Evolutionary conservation across 2,113 vertebrate genomes (phyloP).

Genomic region (Brachyhypopomus gauderio): DNA sequence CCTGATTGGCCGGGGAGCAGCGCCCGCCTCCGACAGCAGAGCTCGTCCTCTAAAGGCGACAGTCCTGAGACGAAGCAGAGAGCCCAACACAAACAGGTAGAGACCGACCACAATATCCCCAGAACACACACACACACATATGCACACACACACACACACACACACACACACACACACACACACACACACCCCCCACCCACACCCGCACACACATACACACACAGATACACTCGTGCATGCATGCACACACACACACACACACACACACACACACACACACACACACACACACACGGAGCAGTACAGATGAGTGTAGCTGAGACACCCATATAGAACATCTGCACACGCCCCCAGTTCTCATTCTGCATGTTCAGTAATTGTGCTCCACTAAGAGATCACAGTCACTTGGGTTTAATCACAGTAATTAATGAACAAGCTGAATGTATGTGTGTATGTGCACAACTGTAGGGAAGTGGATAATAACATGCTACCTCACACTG

Average conservation of each 20-base stretch:
- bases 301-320: no score
- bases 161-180: no score
- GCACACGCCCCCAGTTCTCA: constrained; percentile 7
- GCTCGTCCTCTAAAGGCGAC: constrained; percentile 93
- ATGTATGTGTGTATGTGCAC: constrained; percentile 14
- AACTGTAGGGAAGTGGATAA: constrained; percentile 19
- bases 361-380: neutral
- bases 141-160: no score
- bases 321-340: no score
- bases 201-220: no score
- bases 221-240: no score
- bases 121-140: no score
- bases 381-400: constrained; percentile 39
- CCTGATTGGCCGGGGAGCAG: constrained; percentile 90
- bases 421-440: constrained; percentile 55
- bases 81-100: constrained; percentile 89
- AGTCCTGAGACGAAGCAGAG: constrained; percentile 95
- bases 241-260: no score
- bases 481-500: neutral
- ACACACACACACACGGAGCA: no score
- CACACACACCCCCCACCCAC: no score
- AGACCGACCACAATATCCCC: no score
- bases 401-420: constrained; percentile 62
- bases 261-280: no score
- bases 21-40: constrained; percentile 89